A percentile compares a stretch with the other conserved stretches of the same genome.
These are phyloP conservation scores for Desmodus rotundus DNA, from an alignment of 2,113 vertebrate genomes.

Conservation along the genomic window DNA sequence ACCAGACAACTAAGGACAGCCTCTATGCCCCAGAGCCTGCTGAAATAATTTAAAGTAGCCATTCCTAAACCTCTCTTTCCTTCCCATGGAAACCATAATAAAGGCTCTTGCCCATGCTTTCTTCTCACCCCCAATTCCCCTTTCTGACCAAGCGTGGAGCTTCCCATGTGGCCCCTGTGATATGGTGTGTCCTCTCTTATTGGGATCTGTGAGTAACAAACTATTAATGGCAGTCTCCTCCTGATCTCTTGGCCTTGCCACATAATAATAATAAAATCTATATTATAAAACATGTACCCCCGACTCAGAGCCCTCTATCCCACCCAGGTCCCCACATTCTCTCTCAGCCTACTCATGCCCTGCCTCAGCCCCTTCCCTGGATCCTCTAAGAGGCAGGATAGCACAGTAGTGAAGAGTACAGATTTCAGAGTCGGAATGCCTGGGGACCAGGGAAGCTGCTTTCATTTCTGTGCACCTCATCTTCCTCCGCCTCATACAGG, in stretches of 20 bases:
- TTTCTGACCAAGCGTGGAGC: not conserved
- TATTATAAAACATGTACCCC: not conserved
- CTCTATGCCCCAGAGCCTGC: not conserved
- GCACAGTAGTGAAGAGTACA: fast-evolving
- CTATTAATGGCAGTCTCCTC: not conserved
- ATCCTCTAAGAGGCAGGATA: not conserved
- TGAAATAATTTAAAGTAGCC: not conserved
- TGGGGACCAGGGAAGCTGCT: not conserved
- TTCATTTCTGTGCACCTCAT: not conserved
- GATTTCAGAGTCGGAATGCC: not conserved
- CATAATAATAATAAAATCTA: not conserved
- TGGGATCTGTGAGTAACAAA: not conserved
- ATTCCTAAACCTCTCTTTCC: not conserved
- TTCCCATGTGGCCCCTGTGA: fast-evolving
- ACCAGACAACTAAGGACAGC: not conserved
- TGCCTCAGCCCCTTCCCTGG: not conserved
- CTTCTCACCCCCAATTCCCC: not conserved
- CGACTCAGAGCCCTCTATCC: not conserved
- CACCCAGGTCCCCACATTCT: too few relatives aligned
- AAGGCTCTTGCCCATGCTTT: not conserved
- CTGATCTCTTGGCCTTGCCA: not conserved
- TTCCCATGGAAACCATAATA: not conserved
- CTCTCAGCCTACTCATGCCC: not conserved
- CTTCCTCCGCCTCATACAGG: not conserved
- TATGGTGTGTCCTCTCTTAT: not conserved